Evolutionary conservation across 1,140 invertebrate species (phyloP).

Genomic region (Procambarus virginalis): DNA sequence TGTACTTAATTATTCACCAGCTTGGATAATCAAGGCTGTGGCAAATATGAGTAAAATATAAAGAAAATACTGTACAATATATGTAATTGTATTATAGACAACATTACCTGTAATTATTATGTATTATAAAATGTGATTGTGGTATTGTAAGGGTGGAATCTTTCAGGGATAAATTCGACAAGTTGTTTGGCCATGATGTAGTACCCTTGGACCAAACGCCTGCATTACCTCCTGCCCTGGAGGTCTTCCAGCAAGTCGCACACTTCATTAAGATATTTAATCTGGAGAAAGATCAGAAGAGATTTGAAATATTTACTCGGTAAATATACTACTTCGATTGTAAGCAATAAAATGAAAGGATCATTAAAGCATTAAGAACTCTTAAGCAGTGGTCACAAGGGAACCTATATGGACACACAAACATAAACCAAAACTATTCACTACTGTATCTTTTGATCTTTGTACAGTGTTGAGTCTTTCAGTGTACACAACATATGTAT

Average conservation of each 20-base stretch:
- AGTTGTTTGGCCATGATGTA: constrained; percentile 42
- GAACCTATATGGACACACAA: background rate
- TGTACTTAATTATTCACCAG: too few species aligned
- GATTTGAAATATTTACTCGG: constrained; percentile 61
- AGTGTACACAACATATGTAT: too few species aligned
- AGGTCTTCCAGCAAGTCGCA: constrained; percentile 23
- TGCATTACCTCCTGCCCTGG: constrained; percentile 30
- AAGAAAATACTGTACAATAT: too few species aligned
- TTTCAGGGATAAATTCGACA: constrained; percentile 55
- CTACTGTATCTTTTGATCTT: background rate
- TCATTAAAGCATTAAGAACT: too few species aligned
- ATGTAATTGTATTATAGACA: too few species aligned
- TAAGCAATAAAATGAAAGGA: background rate
- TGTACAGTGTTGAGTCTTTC: too few species aligned
- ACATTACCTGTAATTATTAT: too few species aligned
- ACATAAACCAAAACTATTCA: background rate
- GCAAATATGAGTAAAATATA: too few species aligned
- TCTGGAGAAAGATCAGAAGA: constrained; percentile 44
- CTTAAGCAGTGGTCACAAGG: too few species aligned
- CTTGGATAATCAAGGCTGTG: too few species aligned
- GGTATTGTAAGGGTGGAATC: too few species aligned
- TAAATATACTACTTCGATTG: constrained; percentile 9
- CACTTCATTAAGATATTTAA: constrained; percentile 54
- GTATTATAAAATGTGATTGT: too few species aligned
- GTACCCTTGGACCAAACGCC: constrained; percentile 11